Conservation (phyloP, 2,888 invertebrate species). For the Erebia epiphron region DNA sequence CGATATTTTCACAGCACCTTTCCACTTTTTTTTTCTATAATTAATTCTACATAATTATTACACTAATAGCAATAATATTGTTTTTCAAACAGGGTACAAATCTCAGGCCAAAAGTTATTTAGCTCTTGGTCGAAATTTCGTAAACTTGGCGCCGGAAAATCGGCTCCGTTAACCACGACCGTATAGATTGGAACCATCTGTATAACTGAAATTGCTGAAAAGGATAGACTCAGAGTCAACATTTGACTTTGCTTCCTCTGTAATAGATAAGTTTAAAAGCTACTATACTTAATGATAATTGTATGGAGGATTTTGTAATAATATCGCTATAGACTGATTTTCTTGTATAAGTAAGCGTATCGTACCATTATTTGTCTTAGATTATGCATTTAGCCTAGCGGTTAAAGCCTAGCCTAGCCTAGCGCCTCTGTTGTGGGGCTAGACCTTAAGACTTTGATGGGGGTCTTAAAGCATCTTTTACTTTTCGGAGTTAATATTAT, state of each 20-base stretch:
- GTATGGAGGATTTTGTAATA: background rate
- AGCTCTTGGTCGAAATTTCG: background rate
- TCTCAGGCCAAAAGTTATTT: background rate
- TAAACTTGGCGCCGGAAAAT: background rate
- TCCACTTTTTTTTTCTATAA: background rate
- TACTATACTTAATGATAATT: background rate
- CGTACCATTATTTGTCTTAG: background rate
- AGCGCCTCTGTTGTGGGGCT: too few relatives aligned
- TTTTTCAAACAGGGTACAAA: too few relatives aligned
- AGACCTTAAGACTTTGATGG: too few relatives aligned
- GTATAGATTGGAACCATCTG: background rate
- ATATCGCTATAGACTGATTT: background rate
- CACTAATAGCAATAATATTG: background rate
- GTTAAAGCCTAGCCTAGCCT: background rate
- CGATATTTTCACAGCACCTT: background rate
- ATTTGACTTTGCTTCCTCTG: background rate
- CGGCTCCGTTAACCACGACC: background rate
- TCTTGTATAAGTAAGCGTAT: background rate
- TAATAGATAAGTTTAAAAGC: background rate
- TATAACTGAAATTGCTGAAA: constrained; percentile 3
- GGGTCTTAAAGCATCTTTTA: too few relatives aligned
- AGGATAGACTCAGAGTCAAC: background rate
- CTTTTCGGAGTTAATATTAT: background rate
- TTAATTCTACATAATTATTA: background rate
- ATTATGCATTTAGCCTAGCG: background rate